Conservation (phyloP, 2,113 vertebrate species). For the Pyrgilauda ruficollis region DNA sequence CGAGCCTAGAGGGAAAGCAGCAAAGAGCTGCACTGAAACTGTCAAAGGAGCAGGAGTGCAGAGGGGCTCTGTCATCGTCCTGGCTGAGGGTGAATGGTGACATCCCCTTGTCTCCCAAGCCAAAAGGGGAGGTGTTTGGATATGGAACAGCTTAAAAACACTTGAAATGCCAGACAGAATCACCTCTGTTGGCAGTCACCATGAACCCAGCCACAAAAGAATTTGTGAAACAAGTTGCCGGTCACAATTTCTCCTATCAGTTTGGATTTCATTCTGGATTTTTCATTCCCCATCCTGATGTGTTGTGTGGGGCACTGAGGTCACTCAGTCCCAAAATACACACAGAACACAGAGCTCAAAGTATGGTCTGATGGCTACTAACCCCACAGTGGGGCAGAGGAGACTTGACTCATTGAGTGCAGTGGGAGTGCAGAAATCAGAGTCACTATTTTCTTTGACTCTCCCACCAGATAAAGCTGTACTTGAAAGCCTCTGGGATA, state of each 20-base stretch:
- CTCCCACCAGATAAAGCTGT: not conserved
- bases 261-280: not conserved
- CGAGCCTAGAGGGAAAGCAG: constrained; percentile 78
- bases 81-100: not conserved
- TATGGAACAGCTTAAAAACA: not conserved
- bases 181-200: not conserved
- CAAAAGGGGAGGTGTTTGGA: not conserved
- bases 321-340: not conserved
- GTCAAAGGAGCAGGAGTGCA: accelerated
- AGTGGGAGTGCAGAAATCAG: not conserved
- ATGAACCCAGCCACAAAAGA: not conserved
- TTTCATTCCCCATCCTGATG: not conserved
- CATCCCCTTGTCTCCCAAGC: not conserved
- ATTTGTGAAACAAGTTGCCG: not conserved
- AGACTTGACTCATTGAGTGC: not conserved
- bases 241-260: not conserved
- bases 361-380: not conserved
- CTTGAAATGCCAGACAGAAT: not conserved
- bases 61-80: not conserved
- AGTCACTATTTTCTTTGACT: not conserved
- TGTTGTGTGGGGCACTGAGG: not conserved
- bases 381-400: not conserved
- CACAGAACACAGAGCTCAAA: not conserved
- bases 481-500: not conserved
- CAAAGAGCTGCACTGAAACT: accelerated